A percentile compares a stretch with the other conserved stretches of the same genome.
Conservation (phyloP, 2,113 vertebrate genomes). For the Formicarius rufipectus region DNA sequence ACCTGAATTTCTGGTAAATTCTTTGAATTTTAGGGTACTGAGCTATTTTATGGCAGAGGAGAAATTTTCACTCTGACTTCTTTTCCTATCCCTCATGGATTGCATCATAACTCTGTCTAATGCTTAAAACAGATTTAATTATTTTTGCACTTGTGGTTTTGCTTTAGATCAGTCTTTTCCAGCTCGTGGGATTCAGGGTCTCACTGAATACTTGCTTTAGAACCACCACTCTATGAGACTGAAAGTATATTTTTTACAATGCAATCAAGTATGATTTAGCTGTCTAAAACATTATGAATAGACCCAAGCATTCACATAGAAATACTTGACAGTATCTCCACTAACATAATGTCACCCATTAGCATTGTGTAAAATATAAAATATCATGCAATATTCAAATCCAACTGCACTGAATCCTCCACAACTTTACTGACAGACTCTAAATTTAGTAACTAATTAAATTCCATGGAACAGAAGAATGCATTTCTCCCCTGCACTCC, state of each 20-base stretch:
- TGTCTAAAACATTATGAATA: background rate
- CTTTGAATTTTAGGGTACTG: background rate
- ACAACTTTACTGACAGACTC: background rate
- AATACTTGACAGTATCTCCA: background rate
- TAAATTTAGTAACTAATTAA: constrained; percentile 63
- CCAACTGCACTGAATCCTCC: background rate
- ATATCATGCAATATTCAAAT: constrained; percentile 16
- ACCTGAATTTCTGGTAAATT: background rate
- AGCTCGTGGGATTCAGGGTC: background rate
- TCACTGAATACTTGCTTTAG: background rate
- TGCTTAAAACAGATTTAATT: background rate
- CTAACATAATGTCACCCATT: background rate
- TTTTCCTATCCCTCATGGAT: background rate
- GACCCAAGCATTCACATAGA: background rate
- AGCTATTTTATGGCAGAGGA: background rate
- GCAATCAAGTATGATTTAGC: background rate
- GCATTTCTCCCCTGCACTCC: background rate
- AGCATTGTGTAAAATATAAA: background rate
- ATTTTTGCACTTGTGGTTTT: background rate
- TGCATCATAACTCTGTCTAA: background rate
- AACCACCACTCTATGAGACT: background rate
- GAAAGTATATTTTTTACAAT: background rate
- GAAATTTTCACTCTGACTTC: background rate
- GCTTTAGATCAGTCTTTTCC: background rate
- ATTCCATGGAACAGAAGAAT: background rate